Conservation (phyloP, 2,888 invertebrate genomes). For the Panopea generosa region DNA sequence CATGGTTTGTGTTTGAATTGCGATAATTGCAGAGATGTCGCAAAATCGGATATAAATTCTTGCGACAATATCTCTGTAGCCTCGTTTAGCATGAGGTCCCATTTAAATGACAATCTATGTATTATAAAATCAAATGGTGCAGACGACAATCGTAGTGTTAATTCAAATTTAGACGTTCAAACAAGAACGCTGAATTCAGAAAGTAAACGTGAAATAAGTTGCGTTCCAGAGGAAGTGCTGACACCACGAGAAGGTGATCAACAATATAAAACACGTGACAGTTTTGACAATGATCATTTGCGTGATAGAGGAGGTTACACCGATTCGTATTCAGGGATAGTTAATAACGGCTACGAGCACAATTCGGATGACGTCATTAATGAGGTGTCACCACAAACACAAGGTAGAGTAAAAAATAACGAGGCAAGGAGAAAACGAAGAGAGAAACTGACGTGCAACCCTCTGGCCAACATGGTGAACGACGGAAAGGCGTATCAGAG, state of each 20-base stretch:
- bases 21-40: conserved; percentile 23
- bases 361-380: not conserved
- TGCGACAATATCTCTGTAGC: conserved; percentile 43
- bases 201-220: conserved; percentile 33
- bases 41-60: conserved; percentile 29
- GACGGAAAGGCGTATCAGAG: conserved; percentile 47
- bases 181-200: not conserved
- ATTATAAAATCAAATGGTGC: not conserved
- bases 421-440: conserved; percentile 48
- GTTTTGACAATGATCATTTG: not conserved
- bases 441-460: conserved; percentile 30
- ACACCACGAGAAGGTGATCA: not conserved
- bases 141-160: not conserved
- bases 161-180: not conserved
- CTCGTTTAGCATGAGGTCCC: conserved; percentile 23
- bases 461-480: conserved; percentile 34
- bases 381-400: not conserved
- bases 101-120: not conserved
- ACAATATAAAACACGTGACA: not conserved
- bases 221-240: conserved; percentile 50
- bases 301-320: not conserved
- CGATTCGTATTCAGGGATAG: too few relatives aligned
- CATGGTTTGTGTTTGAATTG: not conserved
- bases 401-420: conserved; percentile 6
- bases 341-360: conserved; percentile 7